Base-by-base conservation (phyloP, 2,888 invertebrate species). In the Chloroclysta siterata region DNA sequence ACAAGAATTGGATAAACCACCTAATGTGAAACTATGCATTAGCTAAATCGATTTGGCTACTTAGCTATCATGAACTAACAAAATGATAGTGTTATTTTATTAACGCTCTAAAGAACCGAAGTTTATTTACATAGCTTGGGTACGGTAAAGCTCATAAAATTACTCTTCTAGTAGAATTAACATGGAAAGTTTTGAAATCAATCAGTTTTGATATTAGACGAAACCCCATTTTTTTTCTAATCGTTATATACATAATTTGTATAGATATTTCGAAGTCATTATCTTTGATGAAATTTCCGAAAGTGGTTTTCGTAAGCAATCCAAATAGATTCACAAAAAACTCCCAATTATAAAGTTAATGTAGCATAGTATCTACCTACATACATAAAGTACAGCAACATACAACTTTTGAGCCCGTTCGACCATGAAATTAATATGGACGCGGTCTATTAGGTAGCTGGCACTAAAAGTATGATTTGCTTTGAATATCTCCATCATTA, bases 401-500 rank as follows among this genome's bases (percentile, higher is more conserved):
- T 11, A 46, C 13, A 11, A 56, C n/a, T 41, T 22, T 29, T 48
- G 10, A 33, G 14, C 13, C 41, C 60, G 53, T 63, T 53, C 65
- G 53, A 60, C 65, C 66, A 46, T 65, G 56, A 65, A 70, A 70
- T 63, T 59, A 54, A 50, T 66, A 59, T 66, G 64, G 60, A 51
- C 63, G 68, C 53, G 70, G 55, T 70, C 66, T 54, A 66, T 69
- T 68, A n/a, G n/a, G n/a, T n/a, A 68, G 60, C 41, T 59, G 28
- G 13, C 50, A 57, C 53, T 44, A 50, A 62, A 55, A 56, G 51
- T 60, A 53, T 61, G 58, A 67, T 71, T 65, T 51, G 48, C 54
- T 61, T 61, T 67, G 54, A 63, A 63, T 64, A 47, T 36, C 41
- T 42, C 51, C 57, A 53, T 71, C 60, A 60, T 59, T 60, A 66